phyloP scores from a whole-genome alignment of 1,140 invertebrate species.

The Leptinotarsa lineolata region DNA sequence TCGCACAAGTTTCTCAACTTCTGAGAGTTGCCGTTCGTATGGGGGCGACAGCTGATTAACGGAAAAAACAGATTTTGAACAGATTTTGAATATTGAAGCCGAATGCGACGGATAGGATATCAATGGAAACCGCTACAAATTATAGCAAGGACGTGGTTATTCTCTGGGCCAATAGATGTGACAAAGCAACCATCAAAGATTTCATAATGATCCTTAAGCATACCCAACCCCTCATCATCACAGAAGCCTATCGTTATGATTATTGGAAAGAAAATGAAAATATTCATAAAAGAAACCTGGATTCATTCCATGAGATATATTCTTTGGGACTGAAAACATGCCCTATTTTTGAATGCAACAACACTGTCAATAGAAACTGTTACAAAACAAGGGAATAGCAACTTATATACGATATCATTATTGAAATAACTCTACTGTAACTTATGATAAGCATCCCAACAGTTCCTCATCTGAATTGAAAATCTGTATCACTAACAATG shows the following conservation, averaged over 20 bases:
- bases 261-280: constrained; percentile 13
- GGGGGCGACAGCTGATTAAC: too few relatives aligned
- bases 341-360: too few relatives aligned
- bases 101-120: not conserved
- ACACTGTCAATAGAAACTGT: constrained; percentile 15
- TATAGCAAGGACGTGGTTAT: constrained; percentile 11
- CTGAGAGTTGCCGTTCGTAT: too few relatives aligned
- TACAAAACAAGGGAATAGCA: constrained; percentile 14
- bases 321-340: too few relatives aligned
- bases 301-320: too few relatives aligned
- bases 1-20: too few relatives aligned
- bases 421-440: constrained; percentile 3
- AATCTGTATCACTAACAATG: too few relatives aligned
- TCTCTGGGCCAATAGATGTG: constrained; percentile 8
- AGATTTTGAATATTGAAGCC: too few relatives aligned
- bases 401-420: constrained; percentile 8
- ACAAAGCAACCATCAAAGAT: constrained; percentile 12
- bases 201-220: constrained; percentile 1
- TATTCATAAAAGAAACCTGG: constrained; percentile 6
- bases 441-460: not conserved
- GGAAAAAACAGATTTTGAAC: too few relatives aligned
- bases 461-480: too few relatives aligned
- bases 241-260: constrained; percentile 14
- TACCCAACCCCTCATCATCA: constrained; percentile 13
- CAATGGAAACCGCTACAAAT: constrained; percentile 10